phyloP scores from a whole-genome alignment of 1,140 invertebrate species.

The Helicoverpa armigera region DNA sequence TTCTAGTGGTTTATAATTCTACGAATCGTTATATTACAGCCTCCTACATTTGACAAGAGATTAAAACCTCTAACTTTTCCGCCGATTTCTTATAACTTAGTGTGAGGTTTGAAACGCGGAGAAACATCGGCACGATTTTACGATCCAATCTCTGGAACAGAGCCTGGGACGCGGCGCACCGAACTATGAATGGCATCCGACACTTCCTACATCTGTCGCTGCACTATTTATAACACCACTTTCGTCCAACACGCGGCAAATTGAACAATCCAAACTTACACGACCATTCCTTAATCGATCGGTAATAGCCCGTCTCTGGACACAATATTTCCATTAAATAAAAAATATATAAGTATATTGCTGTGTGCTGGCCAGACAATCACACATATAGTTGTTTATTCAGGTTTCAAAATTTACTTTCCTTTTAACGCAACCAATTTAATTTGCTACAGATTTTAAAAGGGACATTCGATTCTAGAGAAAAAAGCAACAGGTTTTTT shows the following conservation, averaged over 20 bases:
- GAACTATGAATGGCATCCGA: slow-evolving; percentile 57
- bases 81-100: slow-evolving; percentile 10
- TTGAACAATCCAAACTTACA: slow-evolving; percentile 11
- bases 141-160: slow-evolving; percentile 51
- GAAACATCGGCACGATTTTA: slow-evolving; percentile 53
- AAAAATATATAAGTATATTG: slow-evolving; percentile 1
- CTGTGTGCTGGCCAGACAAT: slow-evolving; percentile 20
- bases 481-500: slow-evolving; percentile 61
- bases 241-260: neutral
- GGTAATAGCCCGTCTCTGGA: neutral
- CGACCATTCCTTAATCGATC: neutral
- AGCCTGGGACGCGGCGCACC: slow-evolving; percentile 41
- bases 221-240: slow-evolving; percentile 24
- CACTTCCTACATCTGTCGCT: slow-evolving; percentile 50
- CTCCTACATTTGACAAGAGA: neutral
- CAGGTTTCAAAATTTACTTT: slow-evolving; percentile 55
- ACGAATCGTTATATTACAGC: neutral
- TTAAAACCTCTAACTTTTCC: neutral
- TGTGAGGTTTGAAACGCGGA: slow-evolving; percentile 8
- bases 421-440: slow-evolving; percentile 52
- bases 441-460: slow-evolving; percentile 63
- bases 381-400: slow-evolving; percentile 30
- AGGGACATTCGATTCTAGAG: slow-evolving; percentile 61
- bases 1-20: neutral
- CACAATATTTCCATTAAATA: neutral